Evolutionary conservation across 2,113 vertebrate genomes (phyloP).

Genomic region (Centropus unirufus): DNA sequence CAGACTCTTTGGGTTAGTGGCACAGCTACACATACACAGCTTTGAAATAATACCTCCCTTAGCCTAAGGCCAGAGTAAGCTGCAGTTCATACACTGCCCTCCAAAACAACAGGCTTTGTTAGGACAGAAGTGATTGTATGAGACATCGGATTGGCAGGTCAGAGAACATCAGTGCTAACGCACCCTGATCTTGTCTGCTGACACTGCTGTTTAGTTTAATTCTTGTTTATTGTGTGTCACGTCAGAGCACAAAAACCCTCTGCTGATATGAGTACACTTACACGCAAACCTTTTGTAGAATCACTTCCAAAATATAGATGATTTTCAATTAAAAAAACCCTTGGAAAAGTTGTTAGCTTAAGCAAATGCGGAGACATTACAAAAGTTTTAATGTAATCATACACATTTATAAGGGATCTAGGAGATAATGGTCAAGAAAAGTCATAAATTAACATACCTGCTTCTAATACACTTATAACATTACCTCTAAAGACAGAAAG

Average conservation of each 20-base stretch:
- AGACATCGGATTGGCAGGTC: background rate
- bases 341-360: background rate
- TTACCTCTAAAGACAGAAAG: background rate
- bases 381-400: background rate
- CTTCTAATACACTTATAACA: background rate
- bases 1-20: background rate
- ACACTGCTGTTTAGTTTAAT: slow-evolving; percentile 5
- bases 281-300: background rate
- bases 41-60: slow-evolving; percentile 19
- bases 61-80: background rate
- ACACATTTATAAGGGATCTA: background rate
- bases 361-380: background rate
- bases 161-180: background rate
- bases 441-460: background rate
- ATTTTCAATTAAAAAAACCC: background rate
- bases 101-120: slow-evolving; percentile 1
- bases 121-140: background rate
- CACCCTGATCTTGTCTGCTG: slow-evolving; percentile 24
- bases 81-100: background rate
- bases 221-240: slow-evolving; percentile 4
- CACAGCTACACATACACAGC: background rate
- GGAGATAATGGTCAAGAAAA: background rate
- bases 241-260: background rate
- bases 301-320: background rate
- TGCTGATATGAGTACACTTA: background rate